Base-by-base conservation (phyloP, 2,888 invertebrate species). In the Mesodorylaimus sp. region DNA sequence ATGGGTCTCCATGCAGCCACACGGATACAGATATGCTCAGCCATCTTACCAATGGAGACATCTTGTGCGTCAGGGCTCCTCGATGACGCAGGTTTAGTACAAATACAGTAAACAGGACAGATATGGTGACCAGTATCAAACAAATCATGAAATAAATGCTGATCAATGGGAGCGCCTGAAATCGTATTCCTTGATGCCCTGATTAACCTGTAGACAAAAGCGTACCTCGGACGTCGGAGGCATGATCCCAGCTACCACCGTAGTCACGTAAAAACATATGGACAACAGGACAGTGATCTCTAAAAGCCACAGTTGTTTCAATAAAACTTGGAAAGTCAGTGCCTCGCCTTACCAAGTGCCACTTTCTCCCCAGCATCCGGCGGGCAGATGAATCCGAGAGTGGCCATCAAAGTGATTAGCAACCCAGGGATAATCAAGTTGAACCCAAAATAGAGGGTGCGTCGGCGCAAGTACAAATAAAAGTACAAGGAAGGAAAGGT, bases 301-400 rank as follows among this genome's bases (percentile, higher is more conserved):
- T 59, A 53, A 47, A 59, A 45, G 13, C 32, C 16, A 13, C 10
- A 32, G 13, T 7, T 32, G 32, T 13, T 32, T 13, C 16, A 32
- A 16, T 32, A 13, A 13, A 32, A 32, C 32, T 32, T 16, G 10
- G 32, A 16, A 32, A 32, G 10, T 16, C 10, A 32, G 32, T 32
- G 32, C 10, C 32, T 32, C 32, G 32, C 59, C 70, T 62, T 75
- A 85, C 88, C 89, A 70, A 97, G 76, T 59, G 95, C 93, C 61
- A 97, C 79, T 73, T 97, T 97, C 74, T 97, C 95, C 67, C 97
- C 95, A 57, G 93, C 93, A 73, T 97, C 95, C 59, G 95, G 93
- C 61, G 97, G 95, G 69, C 97, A 76, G 58, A 91, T 89, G 75
- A 97, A 97, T 61, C 93, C 89, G 61, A 97, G 77, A 60, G 97